Evolutionary conservation across 2,797 vertebrate genomes (phyloP), one percentile per base, ranked within the genome.

Genomic region (Menidia menidia): DNA sequence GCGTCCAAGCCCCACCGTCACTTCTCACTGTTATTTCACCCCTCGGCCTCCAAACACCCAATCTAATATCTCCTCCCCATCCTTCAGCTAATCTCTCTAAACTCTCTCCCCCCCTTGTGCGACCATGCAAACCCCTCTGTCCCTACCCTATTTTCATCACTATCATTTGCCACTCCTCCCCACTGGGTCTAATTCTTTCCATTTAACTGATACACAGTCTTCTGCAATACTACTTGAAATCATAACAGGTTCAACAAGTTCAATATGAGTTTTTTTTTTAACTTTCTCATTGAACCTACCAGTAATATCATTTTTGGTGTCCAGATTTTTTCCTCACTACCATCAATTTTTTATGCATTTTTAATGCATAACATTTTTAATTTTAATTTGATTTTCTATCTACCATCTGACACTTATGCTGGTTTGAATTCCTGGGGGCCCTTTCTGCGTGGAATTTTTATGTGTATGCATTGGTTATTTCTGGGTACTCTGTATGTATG

Each of bases 1-100:
- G 8, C 56, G 56, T 79, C 77, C 62, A 35, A 74, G 70, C 69
- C 68, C 72, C 48, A 66, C 72, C 48, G 68, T 80, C 70, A 42
- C 74, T 68, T 68, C 69, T 83, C 71, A 32, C 77, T 77, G 83
- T 80, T 87, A 88, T 87, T 84, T 79, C 69, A 86, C 73, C 58
- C 78, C 80, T 73, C 64, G 60, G 69, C 60, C 35, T 78, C 52
- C 67, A 67, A 81, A 66, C 70, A 79, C 71, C 31, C 72, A 85
- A 77, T 82, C 73, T 80, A 63, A 73, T 57, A 32, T 77, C 70
- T 76, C 68, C 18, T 67, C 18, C 57, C 50, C 60, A 73, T 73
- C 72, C 41, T 73, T 68, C 67, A 53, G 18, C 63, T 61, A 31
- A 45, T 55, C 70, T 68, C 35, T 45, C 44, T 55, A 71, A 79